Evolutionary conservation across 2,113 vertebrate species (phyloP), one percentile per base, ranked within the genome.

Genomic region (Lagopus muta): DNA sequence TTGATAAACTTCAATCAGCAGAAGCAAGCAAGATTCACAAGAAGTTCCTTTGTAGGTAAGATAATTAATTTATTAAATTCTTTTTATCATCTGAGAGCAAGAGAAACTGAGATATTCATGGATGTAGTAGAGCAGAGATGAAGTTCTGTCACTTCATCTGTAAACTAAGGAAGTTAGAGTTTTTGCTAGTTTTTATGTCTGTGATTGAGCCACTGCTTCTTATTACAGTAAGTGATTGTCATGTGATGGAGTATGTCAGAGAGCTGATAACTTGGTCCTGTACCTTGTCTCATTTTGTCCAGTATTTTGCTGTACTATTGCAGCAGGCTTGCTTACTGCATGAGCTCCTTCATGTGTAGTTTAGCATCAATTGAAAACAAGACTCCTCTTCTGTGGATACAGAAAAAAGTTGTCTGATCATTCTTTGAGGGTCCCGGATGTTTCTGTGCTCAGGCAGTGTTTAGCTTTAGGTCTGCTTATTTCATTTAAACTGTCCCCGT

Each of bases 161-260:
- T 36, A 12, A 36, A 15, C 93, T 92, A 95, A 95, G 71, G 71
- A 82, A 82, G 76, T 61, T 85, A 93, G 90, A 40, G 30, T 43
- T 93, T 96, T 93, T 90, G 79, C 89, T 93, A 55, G 81, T 96
- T 95, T 85, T 76, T 83, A 85, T 90, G 88, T 90, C 85, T 92
- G 89, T 92, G 78, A 95, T 94, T 89, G 92, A 95, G 80, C 88
- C 92, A 6, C 88, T 97, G 61, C 95, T 97, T 98, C 96, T 94
- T 95, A 93, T 86, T 96, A 81, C 72, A 93, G 74, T 62, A 93
- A 94, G 89, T 81, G 1, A 87, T 58, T 71, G 42, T 81, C 92
- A 94, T 74, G 78, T 62, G 74, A 73, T 92, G 65, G 72, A 94
- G 95, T 97, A 94, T 90, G 97, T 95, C 90, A 89, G 87, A 84